phyloP scores from a whole-genome alignment of 92 coral and sea anemone species.

The Pocillopora grandis region DNA sequence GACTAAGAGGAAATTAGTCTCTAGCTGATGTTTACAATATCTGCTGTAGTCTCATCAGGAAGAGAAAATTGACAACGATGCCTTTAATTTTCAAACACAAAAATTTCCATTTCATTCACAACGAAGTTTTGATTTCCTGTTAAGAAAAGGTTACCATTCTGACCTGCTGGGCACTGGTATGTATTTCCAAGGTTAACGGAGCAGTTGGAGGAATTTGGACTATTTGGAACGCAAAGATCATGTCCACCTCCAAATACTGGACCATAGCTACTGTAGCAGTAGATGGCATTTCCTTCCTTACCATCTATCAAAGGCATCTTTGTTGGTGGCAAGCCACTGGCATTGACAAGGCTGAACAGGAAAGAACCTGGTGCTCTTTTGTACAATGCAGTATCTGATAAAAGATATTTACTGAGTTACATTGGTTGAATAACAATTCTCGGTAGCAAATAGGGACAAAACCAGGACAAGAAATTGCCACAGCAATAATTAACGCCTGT shows the following conservation, averaged over 20 bases:
- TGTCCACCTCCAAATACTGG: slow-evolving; percentile 60
- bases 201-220: slow-evolving; percentile 35
- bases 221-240: slow-evolving; percentile 36
- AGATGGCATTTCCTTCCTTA: slow-evolving; percentile 35
- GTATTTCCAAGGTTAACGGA: slow-evolving; percentile 14
- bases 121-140: slow-evolving; percentile 46
- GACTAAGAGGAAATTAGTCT: no score
- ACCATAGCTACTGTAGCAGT: slow-evolving; percentile 43
- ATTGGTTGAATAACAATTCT: no score
- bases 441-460: no score
- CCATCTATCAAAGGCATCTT: slow-evolving; percentile 26
- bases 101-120: slow-evolving; percentile 53
- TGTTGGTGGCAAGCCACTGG: slow-evolving; percentile 3
- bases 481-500: no score
- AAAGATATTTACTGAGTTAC: no score
- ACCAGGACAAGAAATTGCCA: no score
- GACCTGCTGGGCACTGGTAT: slow-evolving; percentile 51
- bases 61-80: not conserved
- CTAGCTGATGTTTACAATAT: no score
- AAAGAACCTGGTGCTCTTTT: no score
- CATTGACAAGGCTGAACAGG: no score
- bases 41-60: no score
- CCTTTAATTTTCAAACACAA: slow-evolving; percentile 14
- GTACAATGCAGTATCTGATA: no score
- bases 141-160: slow-evolving; percentile 34